Conservation (phyloP, 2,888 invertebrate species). For the Rhopalosiphum nymphaeae region DNA sequence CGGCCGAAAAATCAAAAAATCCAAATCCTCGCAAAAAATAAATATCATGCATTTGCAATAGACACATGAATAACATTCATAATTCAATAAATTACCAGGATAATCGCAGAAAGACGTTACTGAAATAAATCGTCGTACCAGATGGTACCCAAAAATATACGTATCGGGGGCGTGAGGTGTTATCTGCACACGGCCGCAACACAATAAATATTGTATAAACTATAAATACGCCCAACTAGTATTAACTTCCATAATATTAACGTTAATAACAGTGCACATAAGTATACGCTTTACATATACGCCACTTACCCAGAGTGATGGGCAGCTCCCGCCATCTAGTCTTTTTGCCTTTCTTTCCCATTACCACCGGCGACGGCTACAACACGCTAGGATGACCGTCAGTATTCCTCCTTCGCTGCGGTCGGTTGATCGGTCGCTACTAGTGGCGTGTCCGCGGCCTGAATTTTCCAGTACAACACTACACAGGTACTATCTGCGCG, state of each 20-base stretch:
- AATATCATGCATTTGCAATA: neutral
- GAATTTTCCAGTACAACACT: neutral
- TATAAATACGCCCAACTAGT: neutral
- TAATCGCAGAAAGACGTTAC: neutral
- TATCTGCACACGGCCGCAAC: neutral
- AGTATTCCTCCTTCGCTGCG: neutral
- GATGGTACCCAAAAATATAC: constrained; percentile 9
- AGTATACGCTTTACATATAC: neutral
- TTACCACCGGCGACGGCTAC: constrained; percentile 67
- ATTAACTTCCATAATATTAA: neutral
- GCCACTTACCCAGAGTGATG: constrained; percentile 71
- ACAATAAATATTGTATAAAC: neutral
- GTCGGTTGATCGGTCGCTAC: neutral
- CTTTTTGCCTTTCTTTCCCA: constrained; percentile 77
- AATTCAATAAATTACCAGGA: neutral
- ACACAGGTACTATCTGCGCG: neutral
- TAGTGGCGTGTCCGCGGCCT: neutral
- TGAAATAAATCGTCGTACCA: neutral
- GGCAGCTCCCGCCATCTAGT: constrained; percentile 77
- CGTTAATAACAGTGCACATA: neutral
- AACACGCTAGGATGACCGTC: neutral
- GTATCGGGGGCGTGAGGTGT: neutral
- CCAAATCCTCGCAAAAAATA: neutral
- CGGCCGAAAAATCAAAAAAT: neutral
- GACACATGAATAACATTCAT: neutral